phyloP scores from a whole-genome alignment of 2,797 vertebrate species.

The Holocentrus rufus region DNA sequence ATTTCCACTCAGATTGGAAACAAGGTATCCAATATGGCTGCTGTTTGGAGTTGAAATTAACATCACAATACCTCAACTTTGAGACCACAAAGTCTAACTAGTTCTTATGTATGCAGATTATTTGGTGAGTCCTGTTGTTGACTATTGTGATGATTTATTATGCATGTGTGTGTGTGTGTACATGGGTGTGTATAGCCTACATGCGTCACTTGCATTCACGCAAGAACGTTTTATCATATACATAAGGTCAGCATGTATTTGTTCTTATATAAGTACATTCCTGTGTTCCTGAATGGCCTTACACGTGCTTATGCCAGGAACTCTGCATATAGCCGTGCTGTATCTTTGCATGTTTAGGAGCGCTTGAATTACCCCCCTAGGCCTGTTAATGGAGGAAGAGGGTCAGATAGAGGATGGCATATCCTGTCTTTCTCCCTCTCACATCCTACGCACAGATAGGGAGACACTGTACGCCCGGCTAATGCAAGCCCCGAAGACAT shows the following conservation, averaged over 20 bases:
- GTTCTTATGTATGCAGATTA: constrained; percentile 20
- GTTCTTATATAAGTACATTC: background rate
- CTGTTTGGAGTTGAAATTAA: background rate
- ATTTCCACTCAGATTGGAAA: constrained; percentile 6
- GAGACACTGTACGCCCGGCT: constrained; percentile 67
- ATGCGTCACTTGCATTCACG: background rate
- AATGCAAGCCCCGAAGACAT: constrained; percentile 78
- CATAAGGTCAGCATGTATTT: background rate
- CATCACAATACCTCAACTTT: constrained; percentile 18
- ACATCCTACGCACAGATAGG: constrained; percentile 68
- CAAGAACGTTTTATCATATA: background rate
- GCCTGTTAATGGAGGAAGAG: constrained; percentile 62
- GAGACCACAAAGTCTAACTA: background rate
- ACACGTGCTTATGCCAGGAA: constrained; percentile 29
- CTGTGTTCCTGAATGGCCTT: constrained; percentile 21
- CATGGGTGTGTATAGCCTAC: background rate
- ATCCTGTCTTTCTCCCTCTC: constrained; percentile 37
- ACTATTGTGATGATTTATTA: constrained; percentile 1
- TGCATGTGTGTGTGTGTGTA: background rate
- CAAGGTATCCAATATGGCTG: background rate
- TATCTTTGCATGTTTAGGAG: constrained; percentile 61
- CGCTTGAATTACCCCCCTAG: constrained; percentile 58
- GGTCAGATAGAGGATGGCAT: constrained; percentile 67
- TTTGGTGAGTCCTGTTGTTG: background rate
- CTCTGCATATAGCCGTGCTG: constrained; percentile 40